Evolutionary conservation across 2,797 vertebrate genomes (phyloP).

Genomic region (Falco rusticolus): DNA sequence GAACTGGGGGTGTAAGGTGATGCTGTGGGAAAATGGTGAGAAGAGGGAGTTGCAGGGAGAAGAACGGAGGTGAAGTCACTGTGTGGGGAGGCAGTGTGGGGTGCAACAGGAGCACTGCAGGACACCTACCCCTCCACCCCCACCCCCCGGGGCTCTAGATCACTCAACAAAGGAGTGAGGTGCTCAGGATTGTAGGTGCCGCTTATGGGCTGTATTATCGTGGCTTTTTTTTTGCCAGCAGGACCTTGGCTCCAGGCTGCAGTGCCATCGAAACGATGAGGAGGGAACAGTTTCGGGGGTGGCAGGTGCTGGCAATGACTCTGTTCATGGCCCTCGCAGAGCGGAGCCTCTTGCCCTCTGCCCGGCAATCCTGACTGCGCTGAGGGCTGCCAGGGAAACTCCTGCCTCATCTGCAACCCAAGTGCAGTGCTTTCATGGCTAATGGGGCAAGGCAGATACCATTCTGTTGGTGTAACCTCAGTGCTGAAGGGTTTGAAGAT

Average conservation of each 20-base stretch:
- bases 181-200: background rate
- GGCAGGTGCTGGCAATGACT: background rate
- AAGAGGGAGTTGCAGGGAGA: background rate
- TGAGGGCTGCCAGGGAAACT: background rate
- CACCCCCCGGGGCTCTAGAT: background rate
- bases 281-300: background rate
- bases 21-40: accelerated
- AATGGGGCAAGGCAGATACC: background rate
- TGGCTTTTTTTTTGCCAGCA: background rate
- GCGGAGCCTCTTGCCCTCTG: background rate
- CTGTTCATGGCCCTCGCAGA: background rate
- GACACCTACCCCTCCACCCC: no score
- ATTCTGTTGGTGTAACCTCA: background rate
- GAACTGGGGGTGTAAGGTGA: background rate
- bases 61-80: background rate
- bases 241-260: background rate
- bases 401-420: background rate
- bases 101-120: background rate
- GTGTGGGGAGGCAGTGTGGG: background rate
- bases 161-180: background rate
- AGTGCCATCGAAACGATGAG: accelerated
- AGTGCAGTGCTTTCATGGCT: background rate
- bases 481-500: background rate
- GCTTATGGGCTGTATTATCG: background rate
- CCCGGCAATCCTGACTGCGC: background rate